Evolutionary conservation across 2,113 vertebrate species (phyloP).

Genomic region (Hassar affinis): DNA sequence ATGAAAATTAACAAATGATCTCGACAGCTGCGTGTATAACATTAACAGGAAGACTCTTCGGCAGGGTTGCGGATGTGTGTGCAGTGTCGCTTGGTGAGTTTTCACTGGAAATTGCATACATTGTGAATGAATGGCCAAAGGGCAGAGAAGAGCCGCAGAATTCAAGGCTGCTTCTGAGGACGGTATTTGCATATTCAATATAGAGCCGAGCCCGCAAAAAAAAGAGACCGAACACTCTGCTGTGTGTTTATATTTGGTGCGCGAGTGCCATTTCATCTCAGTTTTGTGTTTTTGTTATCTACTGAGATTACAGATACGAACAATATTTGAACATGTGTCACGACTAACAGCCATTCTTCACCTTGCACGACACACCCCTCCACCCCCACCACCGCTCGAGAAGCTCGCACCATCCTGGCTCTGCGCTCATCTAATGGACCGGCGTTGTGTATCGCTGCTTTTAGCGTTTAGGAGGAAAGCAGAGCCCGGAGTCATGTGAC

Average conservation of each 20-base stretch:
- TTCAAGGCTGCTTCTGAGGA: slow-evolving; percentile 41
- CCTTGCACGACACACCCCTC: slow-evolving; percentile 42
- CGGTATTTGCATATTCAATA: slow-evolving; percentile 43
- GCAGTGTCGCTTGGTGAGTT: slow-evolving; percentile 46
- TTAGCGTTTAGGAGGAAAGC: slow-evolving; percentile 48
- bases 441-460: slow-evolving; percentile 67
- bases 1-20: slow-evolving; percentile 85
- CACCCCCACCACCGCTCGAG: not conserved
- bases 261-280: slow-evolving; percentile 13
- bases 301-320: slow-evolving; percentile 47
- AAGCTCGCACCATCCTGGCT: slow-evolving; percentile 48
- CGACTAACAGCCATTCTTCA: slow-evolving; percentile 67
- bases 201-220: slow-evolving; percentile 5
- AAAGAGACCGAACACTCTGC: not conserved
- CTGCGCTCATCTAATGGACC: slow-evolving; percentile 60
- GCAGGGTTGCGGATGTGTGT: slow-evolving; percentile 77
- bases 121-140: slow-evolving; percentile 49
- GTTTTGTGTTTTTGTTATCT: slow-evolving; percentile 46
- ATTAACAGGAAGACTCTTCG: slow-evolving; percentile 76
- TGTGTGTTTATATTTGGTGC: slow-evolving; percentile 36
- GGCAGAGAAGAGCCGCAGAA: slow-evolving; percentile 41
- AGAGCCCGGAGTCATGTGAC: slow-evolving; percentile 57
- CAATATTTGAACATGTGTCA: slow-evolving; percentile 63
- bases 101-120: slow-evolving; percentile 43
- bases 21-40: slow-evolving; percentile 80